Base-by-base conservation (phyloP, 1,140 invertebrate genomes). In the Spodoptera litura region DNA sequence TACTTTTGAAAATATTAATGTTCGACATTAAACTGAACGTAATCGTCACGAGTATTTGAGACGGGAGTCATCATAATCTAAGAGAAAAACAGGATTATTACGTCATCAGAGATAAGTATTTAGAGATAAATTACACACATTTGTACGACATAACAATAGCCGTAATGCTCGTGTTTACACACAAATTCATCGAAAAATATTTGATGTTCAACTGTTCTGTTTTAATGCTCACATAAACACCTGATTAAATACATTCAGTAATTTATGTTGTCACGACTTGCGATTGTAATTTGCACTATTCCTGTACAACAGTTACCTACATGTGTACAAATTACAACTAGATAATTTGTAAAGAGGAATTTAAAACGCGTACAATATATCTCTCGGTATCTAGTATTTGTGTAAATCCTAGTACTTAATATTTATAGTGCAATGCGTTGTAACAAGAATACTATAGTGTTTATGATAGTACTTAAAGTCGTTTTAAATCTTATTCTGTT, bases 251-350 rank as follows among this genome's bases (percentile, higher is more conserved):
- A 81, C 49, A 78, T 44, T 5, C 44, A 31, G 49, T 35, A 62
- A 68, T 73, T 35, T 51, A 79, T 79, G 62, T 76, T 79, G 78
- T 83, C 80, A 85, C 82, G 78, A 83, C 70, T 81, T 78, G 70
- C 27, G 11, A 79, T 52, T 70, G 78, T 73, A 68, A 27, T 53
- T 78, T 76, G 73, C 52, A 81, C 38, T 58, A 66, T 9, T 71
- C 56, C 20, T 44, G 20, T 31, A 52, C 27, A 70, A 13, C 49
- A 20, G 20, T 52, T 10, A 52, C 13, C 13, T 49, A 52, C 27
- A 51, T 25, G 49, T 53, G 52, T 70, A 62, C 31, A 38, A 15
- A 11, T 38, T 64, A 70, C 27, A 70, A 51, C 56, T 20, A 71
- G 13, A 20, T 51, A 5, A 44, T 49, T 66, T 49, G n/a, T 49